Base-by-base conservation (phyloP, 1,140 invertebrate genomes). In the Odontomachus brunneus region DNA sequence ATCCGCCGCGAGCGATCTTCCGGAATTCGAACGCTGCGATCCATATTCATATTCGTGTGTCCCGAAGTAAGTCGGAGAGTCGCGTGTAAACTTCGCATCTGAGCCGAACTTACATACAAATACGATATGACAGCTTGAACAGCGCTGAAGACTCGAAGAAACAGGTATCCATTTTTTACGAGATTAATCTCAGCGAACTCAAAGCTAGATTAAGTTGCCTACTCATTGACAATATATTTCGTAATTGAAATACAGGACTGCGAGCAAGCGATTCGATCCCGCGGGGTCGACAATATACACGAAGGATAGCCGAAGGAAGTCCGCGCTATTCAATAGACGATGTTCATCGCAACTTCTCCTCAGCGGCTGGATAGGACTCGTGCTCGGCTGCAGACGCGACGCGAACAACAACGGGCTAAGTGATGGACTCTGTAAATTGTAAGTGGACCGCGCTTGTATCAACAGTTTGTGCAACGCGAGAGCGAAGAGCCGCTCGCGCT, bases 401-500 rank as follows among this genome's bases (percentile, higher is more conserved):
- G 26, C 44, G 57, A 11, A 60, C 38, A 11, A 60, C 38, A n/a
- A 44, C 24, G 49, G 11, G 72, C 29, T 51, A 82, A 72, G 51
- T 33, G 49, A 72, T 62, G 29, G 38, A 75, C 38, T 75, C 33
- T 62, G 72, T 26, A 29, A 60, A 48, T 82, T 15, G 59, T 82
- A 78, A 78, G 29, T 78, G 26, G 38, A 48, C 22, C 48, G n/a
- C 26, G 75, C 17, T 44, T 51, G n/a, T 67, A 82, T 82, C 73
- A 82, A 76, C 81, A 74, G 49, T 63, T 82, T 65, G 57, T 29
- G 81, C 22, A 63, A 73, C 67, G 80, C 65, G 71, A 74, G 69
- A 59, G 44, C 15, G 22, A 17, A n/a, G 65, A 29, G 4, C 49
- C 22, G 65, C 17, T 59, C 29, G 33, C 22, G 29, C 17, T 12